Evolutionary conservation across 2,113 vertebrate genomes (phyloP).

Genomic region (Thinocorus orbignyianus): DNA sequence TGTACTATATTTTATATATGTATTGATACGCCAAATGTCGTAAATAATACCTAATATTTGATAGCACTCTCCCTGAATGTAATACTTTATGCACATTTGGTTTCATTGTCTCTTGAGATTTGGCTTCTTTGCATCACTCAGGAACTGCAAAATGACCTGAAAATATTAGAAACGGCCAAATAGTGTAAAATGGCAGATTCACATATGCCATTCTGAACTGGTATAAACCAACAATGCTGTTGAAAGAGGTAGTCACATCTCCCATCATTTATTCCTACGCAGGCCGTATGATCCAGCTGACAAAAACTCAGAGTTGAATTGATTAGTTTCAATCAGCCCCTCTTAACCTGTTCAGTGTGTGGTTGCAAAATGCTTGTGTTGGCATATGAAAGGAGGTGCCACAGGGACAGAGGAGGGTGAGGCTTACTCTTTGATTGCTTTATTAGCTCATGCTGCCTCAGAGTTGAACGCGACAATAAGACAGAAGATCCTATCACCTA

Average conservation of each 20-base stretch:
- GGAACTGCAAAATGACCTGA: neutral
- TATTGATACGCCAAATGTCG: neutral
- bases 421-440: neutral
- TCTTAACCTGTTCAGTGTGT: rapidly evolving
- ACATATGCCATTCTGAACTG: neutral
- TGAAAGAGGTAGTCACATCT: neutral
- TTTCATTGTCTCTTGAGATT: neutral
- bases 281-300: neutral
- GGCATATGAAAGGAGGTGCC: neutral
- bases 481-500: rapidly evolving
- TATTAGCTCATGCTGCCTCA: neutral
- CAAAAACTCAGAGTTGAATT: neutral
- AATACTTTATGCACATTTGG: neutral
- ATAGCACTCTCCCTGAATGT: neutral
- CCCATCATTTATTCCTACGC: neutral
- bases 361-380: neutral
- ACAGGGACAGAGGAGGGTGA: neutral
- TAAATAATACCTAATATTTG: neutral
- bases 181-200: neutral
- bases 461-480: neutral
- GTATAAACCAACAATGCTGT: neutral
- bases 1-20: neutral
- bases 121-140: neutral
- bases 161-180: neutral
- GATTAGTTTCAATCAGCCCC: neutral